phyloP scores from a whole-genome alignment of 37 sponge, comb jelly and placozoan species.

The Agelas oroides region DNA sequence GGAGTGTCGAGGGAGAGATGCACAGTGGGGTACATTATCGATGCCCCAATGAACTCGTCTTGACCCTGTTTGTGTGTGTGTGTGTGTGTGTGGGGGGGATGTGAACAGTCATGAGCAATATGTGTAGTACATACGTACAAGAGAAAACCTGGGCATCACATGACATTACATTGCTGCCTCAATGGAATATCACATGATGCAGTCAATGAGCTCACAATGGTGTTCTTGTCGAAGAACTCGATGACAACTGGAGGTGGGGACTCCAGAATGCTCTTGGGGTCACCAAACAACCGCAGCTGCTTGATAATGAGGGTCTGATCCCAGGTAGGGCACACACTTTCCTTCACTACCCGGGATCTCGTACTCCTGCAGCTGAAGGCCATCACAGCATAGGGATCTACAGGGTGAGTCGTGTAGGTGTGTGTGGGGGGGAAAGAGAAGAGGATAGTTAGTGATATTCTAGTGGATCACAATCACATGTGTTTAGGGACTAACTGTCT shows the following conservation, averaged over 20 bases:
- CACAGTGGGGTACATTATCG: constrained; percentile 53
- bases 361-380: constrained; percentile 70
- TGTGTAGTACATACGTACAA: too few species aligned
- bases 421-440: too few species aligned
- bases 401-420: constrained; percentile 70
- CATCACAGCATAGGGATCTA: constrained; percentile 87
- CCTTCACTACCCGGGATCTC: constrained; percentile 61
- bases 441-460: too few species aligned
- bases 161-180: too few species aligned
- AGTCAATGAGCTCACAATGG: constrained; percentile 65
- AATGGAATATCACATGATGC: too few species aligned
- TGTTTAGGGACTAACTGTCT: too few species aligned
- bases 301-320: constrained; percentile 88
- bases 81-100: too few species aligned
- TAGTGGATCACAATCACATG: too few species aligned
- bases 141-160: too few species aligned
- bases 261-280: constrained; percentile 54
- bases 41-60: constrained; percentile 85
- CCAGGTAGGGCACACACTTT: constrained; percentile 93
- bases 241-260: constrained; percentile 75
- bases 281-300: constrained; percentile 82
- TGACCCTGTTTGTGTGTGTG: constrained; percentile 70
- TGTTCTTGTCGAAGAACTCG: constrained; percentile 93
- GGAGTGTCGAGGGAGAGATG: constrained; percentile 46
- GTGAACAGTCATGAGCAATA: too few species aligned